Evolutionary conservation across 2,797 vertebrate species (phyloP).

Genomic region (Amniataba percoides): DNA sequence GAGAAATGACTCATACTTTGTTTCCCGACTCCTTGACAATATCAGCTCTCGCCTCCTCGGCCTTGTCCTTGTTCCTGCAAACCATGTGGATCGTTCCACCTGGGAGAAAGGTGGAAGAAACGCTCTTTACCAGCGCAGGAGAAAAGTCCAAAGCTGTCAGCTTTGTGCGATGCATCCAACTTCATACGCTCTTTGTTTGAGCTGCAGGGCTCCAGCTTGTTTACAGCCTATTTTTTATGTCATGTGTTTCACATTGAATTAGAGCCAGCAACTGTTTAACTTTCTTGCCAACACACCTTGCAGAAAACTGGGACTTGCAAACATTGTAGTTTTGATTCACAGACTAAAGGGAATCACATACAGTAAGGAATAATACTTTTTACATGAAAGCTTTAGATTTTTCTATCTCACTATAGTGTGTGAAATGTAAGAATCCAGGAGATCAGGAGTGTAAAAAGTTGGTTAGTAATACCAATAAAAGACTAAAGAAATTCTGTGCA

Average conservation of each 20-base stretch:
- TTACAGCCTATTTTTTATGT: no score
- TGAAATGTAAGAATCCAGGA: background rate
- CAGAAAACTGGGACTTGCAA: background rate
- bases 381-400: background rate
- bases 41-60: constrained; percentile 86
- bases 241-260: background rate
- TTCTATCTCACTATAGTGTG: background rate
- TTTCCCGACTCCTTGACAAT: constrained; percentile 87
- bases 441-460: background rate
- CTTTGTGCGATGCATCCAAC: background rate
- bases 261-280: no score
- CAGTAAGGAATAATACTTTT: background rate
- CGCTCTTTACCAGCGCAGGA: background rate
- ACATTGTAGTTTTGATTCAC: background rate
- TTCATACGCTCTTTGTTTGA: background rate
- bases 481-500: background rate
- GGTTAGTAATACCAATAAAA: background rate
- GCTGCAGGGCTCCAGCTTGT: background rate
- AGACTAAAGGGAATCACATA: background rate
- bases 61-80: constrained; percentile 88
- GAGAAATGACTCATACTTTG: constrained; percentile 74
- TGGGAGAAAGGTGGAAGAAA: constrained; percentile 43
- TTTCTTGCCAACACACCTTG: background rate
- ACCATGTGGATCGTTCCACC: constrained; percentile 88
- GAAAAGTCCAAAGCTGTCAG: background rate